Conservation (phyloP, 35 echinoderm and acorn worm genomes). For the Apostichopus californicus region DNA sequence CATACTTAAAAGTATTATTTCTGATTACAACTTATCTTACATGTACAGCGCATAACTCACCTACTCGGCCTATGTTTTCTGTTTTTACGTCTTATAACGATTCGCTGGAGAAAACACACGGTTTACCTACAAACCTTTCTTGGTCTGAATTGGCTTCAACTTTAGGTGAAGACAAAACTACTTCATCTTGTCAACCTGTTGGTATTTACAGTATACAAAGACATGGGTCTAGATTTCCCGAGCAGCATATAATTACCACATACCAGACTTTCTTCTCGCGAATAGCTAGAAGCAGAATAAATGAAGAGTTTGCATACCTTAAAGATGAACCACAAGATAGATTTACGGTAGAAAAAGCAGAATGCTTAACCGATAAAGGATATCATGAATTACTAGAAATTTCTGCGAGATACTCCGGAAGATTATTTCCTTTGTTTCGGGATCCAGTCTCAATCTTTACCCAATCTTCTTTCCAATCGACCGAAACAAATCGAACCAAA, state of each 20-base stretch:
- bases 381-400: slow-evolving; percentile 31
- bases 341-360: slow-evolving; percentile 16
- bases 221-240: slow-evolving; percentile 59
- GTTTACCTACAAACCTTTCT: slow-evolving; percentile 1
- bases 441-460: not conserved
- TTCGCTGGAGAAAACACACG: not conserved
- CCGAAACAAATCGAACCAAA: slow-evolving; percentile 43
- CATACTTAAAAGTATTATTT: too few species aligned
- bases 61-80: slow-evolving; percentile 1
- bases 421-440: slow-evolving; percentile 47
- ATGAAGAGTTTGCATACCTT: slow-evolving; percentile 53
- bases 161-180: not conserved
- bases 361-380: slow-evolving; percentile 21
- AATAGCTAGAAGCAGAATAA: slow-evolving; percentile 16
- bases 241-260: slow-evolving; percentile 3
- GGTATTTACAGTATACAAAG: slow-evolving; percentile 53
- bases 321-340: not conserved
- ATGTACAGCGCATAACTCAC: too few species aligned
- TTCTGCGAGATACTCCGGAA: slow-evolving; percentile 22
- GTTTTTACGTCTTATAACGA: slow-evolving; percentile 38
- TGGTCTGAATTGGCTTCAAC: slow-evolving; percentile 14
- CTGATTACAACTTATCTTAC: too few species aligned
- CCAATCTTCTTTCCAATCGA: slow-evolving; percentile 50
- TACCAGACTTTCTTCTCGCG: slow-evolving; percentile 16
- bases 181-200: slow-evolving; percentile 23